Evolutionary conservation across 2,797 vertebrate species (phyloP), one percentile per base, ranked within the genome.

Genomic region (Cuniculus paca): DNA sequence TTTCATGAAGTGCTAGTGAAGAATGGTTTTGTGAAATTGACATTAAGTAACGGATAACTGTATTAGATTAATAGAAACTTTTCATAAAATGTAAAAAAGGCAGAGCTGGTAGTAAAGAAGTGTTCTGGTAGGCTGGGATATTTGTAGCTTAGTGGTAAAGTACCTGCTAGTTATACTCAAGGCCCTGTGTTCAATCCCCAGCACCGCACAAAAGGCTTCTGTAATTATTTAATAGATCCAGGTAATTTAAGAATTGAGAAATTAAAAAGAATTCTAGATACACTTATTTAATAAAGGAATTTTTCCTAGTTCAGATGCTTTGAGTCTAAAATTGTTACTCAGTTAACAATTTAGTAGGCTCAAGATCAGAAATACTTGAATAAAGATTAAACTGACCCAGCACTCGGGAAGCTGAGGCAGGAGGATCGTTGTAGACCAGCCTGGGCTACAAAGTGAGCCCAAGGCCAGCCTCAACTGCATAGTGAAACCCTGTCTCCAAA

Each of bases 21-120:
- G 60, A 85, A 19, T 83, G 14, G 65, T 90, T 88, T 89, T 75
- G 50, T 82, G 58, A 95, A 90, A 94, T 26, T 77, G 85, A 61
- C 14, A 58, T 83, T 91, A 94, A 89, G 20, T 81, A 96, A 56
- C 31, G n/a, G n/a, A 52, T 75, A 85, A 36, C 48, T 72, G 2
- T 26, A 84, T 82, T 87, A 95, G 91, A 72, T 78, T 89, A 91
- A 70, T 92, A 96, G 54, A 95, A 90, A 70, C 24, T 17, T 95
- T 88, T 81, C 81, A 89, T 90, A 42, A 74, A 95, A 93, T 86
- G 31, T 36, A 87, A 80, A 93, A 79, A 70, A 22, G 14, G 8
- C 36, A 9, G 0, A 42, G 12, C 24, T 74, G 11, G 5, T 45
- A 28, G 39, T 74, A 45, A 74, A 74, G 70, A 45, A 74, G 12